Percentiles rank a stretch among this genome's conserved stretches.
Evolutionary conservation across 1,140 invertebrate genomes (phyloP).

Genomic region (Pararge aegeria): DNA sequence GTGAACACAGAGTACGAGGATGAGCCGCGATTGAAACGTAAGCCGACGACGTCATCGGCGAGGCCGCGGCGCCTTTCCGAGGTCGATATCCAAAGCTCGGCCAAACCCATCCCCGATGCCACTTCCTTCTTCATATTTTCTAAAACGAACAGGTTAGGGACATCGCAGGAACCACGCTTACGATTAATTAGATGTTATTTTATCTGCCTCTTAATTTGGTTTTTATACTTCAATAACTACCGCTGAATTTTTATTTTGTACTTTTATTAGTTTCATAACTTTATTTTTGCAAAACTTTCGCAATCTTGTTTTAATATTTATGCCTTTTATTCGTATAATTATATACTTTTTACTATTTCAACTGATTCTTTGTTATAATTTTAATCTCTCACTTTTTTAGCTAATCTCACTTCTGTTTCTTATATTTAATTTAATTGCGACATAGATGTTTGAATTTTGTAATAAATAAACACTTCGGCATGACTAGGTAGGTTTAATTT

Average conservation of each 20-base stretch:
- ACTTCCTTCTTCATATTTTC: slow-evolving; percentile 98
- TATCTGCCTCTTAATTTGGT: slow-evolving; percentile 19
- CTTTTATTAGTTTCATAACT: slow-evolving; percentile 2
- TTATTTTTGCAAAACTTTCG: neutral
- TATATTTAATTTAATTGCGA: slow-evolving; percentile 16
- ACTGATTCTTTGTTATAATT: slow-evolving; percentile 31
- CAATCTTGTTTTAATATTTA: slow-evolving; percentile 33
- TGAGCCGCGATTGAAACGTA: slow-evolving; percentile 69
- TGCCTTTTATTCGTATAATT: slow-evolving; percentile 42
- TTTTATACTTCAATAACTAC: slow-evolving; percentile 11
- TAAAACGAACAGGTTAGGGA: slow-evolving; percentile 92
- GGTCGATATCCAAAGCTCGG: slow-evolving; percentile 91
- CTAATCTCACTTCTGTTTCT: slow-evolving; percentile 22
- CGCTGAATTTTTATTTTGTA: neutral
- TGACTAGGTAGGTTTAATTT: slow-evolving; percentile 24
- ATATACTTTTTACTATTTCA: slow-evolving; percentile 22
- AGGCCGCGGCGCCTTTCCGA: slow-evolving; percentile 95
- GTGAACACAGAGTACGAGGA: slow-evolving; percentile 72
- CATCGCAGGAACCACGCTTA: slow-evolving; percentile 28
- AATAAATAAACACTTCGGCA: slow-evolving; percentile 28
- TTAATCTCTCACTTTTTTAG: slow-evolving; percentile 24
- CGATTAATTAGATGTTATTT: slow-evolving; percentile 28
- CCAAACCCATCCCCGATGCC: slow-evolving; percentile 96
- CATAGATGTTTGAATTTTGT: slow-evolving; percentile 10
- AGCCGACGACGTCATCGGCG: slow-evolving; percentile 81